Evolutionary conservation across 2,113 vertebrate genomes (phyloP).

Genomic region (Elanoides forficatus): DNA sequence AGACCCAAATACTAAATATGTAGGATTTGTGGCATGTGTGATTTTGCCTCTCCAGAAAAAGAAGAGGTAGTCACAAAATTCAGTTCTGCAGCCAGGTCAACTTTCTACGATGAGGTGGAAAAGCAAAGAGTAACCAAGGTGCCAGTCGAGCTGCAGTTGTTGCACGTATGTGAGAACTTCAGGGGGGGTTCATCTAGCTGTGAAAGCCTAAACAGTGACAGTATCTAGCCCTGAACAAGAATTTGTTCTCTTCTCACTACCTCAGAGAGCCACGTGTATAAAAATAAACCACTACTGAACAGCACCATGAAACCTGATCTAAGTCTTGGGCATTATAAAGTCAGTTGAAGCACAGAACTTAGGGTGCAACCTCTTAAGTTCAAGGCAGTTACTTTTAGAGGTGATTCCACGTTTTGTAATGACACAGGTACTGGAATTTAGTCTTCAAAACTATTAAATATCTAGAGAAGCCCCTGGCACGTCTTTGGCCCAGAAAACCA

Average conservation of each 20-base stretch:
- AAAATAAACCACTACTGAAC: neutral
- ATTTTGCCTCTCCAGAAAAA: neutral
- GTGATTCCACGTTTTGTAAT: neutral
- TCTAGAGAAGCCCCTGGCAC: neutral
- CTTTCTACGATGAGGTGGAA: neutral
- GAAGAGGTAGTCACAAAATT: neutral
- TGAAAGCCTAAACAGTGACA: neutral
- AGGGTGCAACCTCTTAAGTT: neutral
- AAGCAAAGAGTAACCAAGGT: neutral
- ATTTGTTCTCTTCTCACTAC: constrained; percentile 15
- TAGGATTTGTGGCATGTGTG: neutral
- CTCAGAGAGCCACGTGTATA: constrained; percentile 27
- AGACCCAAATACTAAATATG: neutral
- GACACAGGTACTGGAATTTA: neutral
- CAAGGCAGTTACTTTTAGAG: neutral
- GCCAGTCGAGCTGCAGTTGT: neutral
- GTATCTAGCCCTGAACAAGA: neutral
- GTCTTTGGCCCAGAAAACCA: neutral
- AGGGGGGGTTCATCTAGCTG: neutral
- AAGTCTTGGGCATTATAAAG: neutral
- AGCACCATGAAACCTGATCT: neutral
- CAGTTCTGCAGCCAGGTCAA: neutral
- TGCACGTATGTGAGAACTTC: neutral
- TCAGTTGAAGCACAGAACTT: neutral
- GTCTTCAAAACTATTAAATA: neutral